A percentile compares a stretch with the other conserved stretches of the same genome.
Conservation (phyloP, 2,888 invertebrate genomes). For the Drepana falcataria region DNA sequence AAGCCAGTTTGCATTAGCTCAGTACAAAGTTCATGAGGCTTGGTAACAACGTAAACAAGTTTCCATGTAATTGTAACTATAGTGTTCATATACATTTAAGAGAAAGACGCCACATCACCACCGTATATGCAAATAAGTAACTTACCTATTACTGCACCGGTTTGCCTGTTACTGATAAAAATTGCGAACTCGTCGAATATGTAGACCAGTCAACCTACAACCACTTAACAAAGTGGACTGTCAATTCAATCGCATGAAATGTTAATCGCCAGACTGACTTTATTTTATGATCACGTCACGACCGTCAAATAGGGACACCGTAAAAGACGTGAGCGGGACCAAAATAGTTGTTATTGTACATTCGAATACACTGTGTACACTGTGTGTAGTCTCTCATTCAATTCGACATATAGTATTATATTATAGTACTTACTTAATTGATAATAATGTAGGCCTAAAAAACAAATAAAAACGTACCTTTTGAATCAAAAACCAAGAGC, state of each 20-base stretch:
- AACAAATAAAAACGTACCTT: no score
- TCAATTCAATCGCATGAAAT: not conserved
- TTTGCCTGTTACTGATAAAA: not conserved
- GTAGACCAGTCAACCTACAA: conserved; percentile 17
- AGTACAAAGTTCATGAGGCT: conserved; percentile 33
- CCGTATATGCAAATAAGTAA: not conserved
- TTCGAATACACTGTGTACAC: no score
- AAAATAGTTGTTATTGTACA: not conserved
- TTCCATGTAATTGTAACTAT: not conserved
- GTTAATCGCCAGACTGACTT: not conserved
- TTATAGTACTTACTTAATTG: no score
- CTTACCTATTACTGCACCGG: conserved; percentile 23
- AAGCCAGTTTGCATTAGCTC: conserved; percentile 18
- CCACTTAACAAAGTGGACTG: conserved; percentile 23
- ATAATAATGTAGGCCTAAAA: no score
- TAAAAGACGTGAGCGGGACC: not conserved
- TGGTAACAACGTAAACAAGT: not conserved
- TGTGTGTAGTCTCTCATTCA: no score
- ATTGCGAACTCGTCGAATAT: conserved; percentile 4
- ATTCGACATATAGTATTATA: no score
- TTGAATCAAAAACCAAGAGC: no score
- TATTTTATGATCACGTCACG: not conserved
- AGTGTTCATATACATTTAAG: no score
- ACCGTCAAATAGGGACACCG: no score
- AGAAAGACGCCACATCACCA: not conserved